Evolutionary conservation across 2,888 invertebrate genomes (phyloP).

Genomic region (Callimorpha dominula): DNA sequence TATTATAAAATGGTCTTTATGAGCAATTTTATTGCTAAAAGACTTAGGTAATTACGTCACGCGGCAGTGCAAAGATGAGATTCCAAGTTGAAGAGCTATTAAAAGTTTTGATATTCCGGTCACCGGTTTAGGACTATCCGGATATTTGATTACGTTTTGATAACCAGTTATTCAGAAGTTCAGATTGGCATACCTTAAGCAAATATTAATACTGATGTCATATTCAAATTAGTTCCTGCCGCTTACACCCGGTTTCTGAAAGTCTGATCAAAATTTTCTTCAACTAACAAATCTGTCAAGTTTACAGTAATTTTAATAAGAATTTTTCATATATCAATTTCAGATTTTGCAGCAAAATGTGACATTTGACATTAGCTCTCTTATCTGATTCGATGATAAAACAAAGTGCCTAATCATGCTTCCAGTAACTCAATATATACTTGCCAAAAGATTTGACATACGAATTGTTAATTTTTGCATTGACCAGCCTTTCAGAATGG

Average conservation of each 20-base stretch:
- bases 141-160: slow-evolving; percentile 58
- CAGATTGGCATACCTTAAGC: background rate
- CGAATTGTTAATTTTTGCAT: too few species aligned
- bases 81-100: slow-evolving; percentile 75
- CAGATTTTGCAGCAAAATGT: too few species aligned
- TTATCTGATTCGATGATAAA: too few species aligned
- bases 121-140: slow-evolving; percentile 59
- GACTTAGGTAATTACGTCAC: slow-evolving; percentile 86
- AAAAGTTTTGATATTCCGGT: slow-evolving; percentile 81
- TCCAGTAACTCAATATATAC: too few species aligned
- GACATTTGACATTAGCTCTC: too few species aligned
- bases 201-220: background rate
- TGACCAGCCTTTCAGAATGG: too few species aligned
- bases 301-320: too few species aligned
- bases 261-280: too few species aligned
- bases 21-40: slow-evolving; percentile 83
- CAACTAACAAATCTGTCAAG: too few species aligned
- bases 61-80: slow-evolving; percentile 75
- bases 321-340: too few species aligned
- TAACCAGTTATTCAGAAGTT: slow-evolving; percentile 20
- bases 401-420: too few species aligned
- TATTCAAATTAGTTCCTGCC: background rate
- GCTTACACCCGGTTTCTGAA: background rate
- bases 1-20: slow-evolving; percentile 86
- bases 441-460: too few species aligned